Conservation (phyloP, 2,888 invertebrate genomes). For the Drosophila putrida region DNA sequence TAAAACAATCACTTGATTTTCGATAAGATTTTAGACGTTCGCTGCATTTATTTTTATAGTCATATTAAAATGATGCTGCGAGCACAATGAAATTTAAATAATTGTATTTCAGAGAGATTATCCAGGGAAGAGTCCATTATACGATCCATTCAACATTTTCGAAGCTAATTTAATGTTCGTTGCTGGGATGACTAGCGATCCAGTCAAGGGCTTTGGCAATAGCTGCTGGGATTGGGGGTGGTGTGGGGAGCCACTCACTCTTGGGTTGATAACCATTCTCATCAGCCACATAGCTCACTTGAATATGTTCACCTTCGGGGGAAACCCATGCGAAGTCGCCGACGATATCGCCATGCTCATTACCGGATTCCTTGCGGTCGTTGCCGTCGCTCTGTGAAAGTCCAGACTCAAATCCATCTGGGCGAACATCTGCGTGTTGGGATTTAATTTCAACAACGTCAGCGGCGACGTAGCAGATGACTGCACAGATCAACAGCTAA, state of each 20-base stretch:
- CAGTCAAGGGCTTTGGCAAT: conserved; percentile 76
- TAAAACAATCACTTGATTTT: background rate
- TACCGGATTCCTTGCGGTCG: conserved; percentile 53
- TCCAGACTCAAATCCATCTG: conserved; percentile 68
- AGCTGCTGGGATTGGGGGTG: conserved; percentile 74
- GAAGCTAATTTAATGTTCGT: conserved; percentile 34
- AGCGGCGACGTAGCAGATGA: conserved; percentile 54
- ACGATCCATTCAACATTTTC: conserved; percentile 10
- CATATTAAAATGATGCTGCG: conserved; percentile 13
- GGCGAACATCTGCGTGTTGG: conserved; percentile 53
- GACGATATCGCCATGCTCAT: conserved; percentile 66
- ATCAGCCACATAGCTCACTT: conserved; percentile 73
- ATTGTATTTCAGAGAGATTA: conserved; percentile 8
- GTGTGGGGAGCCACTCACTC: conserved; percentile 65
- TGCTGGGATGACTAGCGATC: conserved; percentile 64
- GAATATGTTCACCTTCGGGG: conserved; percentile 74
- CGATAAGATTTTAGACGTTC: too few species aligned
- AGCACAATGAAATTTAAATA: background rate
- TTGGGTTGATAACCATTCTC: conserved; percentile 81
- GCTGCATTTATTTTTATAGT: background rate
- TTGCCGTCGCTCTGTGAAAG: conserved; percentile 68
- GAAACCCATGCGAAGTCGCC: conserved; percentile 71
- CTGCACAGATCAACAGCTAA: conserved; percentile 59
- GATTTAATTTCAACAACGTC: background rate
- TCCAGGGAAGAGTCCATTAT: conserved; percentile 25